phyloP scores from a whole-genome alignment of 1,140 invertebrate genomes.

The Drosophila ironensis region DNA sequence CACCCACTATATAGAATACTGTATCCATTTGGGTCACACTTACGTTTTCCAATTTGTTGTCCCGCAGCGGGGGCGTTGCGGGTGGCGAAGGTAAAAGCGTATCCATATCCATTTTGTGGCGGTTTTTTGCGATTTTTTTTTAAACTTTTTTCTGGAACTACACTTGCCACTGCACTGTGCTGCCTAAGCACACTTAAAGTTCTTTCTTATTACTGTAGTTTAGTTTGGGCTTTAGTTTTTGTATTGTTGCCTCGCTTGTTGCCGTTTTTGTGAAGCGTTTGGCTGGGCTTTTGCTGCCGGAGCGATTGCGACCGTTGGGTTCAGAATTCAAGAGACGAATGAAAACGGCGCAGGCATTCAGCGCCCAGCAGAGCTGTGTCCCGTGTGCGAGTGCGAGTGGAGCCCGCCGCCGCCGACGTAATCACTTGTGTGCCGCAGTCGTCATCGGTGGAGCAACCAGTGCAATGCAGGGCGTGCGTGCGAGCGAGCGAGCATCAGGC shows the following conservation, averaged over 20 bases:
- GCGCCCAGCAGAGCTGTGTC: constrained; percentile 63
- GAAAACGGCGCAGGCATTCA: constrained; percentile 71
- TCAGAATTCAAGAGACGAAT: constrained; percentile 82
- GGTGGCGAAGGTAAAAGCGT: constrained; percentile 84
- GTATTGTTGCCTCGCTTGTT: constrained; percentile 21
- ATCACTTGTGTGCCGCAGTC: constrained; percentile 66
- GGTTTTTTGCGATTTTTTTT: background rate
- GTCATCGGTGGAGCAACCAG: constrained; percentile 66
- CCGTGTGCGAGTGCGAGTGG: constrained; percentile 35
- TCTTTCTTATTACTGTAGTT: constrained; percentile 16
- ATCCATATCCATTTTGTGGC: constrained; percentile 79
- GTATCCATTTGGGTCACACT: constrained; percentile 57
- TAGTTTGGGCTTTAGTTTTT: constrained; percentile 24
- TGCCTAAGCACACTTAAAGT: constrained; percentile 32
- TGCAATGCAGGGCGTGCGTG: constrained; percentile 42
- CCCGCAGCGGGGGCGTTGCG: constrained; percentile 84
- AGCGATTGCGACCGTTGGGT: constrained; percentile 70
- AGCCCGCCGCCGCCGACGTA: constrained; percentile 52
- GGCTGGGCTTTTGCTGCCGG: background rate
- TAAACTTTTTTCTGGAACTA: no score
- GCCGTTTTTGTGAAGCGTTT: constrained; percentile 10
- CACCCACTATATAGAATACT: constrained; percentile 12
- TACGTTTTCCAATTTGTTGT: constrained; percentile 83
- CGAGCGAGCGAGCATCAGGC: constrained; percentile 24
- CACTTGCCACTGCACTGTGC: constrained; percentile 44